Evolutionary conservation across 2,113 vertebrate species (phyloP).

Genomic region (Trematomus loennbergii): DNA sequence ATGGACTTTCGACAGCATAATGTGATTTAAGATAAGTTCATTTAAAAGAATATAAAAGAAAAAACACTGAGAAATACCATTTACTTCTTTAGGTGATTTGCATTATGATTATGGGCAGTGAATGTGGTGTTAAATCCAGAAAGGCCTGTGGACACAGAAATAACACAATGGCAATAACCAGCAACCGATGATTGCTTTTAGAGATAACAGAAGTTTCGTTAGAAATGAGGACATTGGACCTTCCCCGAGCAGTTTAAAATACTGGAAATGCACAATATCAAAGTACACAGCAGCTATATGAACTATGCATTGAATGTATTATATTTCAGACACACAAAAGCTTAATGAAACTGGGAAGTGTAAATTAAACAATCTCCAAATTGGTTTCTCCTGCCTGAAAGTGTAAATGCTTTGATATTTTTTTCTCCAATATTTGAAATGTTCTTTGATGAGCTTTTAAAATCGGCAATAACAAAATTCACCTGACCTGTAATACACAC

Average conservation of each 20-base stretch:
- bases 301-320: constrained; percentile 88
- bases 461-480: constrained; percentile 30
- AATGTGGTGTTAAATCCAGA: constrained; percentile 39
- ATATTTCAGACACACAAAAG: constrained; percentile 72
- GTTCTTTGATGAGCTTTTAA: constrained; percentile 37
- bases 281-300: constrained; percentile 73
- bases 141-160: constrained; percentile 19
- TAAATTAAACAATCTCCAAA: constrained; percentile 22
- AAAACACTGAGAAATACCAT: constrained; percentile 21
- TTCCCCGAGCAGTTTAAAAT: constrained; percentile 42
- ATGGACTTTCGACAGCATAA: constrained; percentile 33
- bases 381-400: constrained; percentile 47
- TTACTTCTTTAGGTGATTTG: constrained; percentile 41
- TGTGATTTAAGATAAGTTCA: constrained; percentile 38
- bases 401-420: constrained; percentile 45
- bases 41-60: background rate
- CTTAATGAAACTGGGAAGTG: constrained; percentile 47
- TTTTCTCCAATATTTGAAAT: constrained; percentile 18
- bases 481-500: constrained; percentile 7
- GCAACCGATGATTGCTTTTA: constrained; percentile 25
- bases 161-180: constrained; percentile 61
- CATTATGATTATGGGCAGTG: constrained; percentile 23
- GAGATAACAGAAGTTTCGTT: constrained; percentile 25
- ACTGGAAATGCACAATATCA: constrained; percentile 54
- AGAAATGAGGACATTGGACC: constrained; percentile 53